phyloP scores from a whole-genome alignment of 2,113 vertebrate genomes.

The Carollia perspicillata region DNA sequence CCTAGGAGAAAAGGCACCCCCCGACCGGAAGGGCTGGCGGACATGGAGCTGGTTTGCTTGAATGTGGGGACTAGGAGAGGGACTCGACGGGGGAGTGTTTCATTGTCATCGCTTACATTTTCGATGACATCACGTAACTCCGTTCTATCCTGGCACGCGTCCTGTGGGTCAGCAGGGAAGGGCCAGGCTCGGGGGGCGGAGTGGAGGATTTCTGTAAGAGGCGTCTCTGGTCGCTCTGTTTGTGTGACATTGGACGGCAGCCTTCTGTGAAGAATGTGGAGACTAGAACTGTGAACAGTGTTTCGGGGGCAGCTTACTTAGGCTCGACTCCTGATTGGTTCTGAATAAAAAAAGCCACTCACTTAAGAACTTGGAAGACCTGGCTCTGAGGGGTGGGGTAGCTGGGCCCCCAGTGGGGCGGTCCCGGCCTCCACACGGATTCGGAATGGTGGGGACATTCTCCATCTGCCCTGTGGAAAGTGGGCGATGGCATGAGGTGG shows the following conservation, averaged over 20 bases:
- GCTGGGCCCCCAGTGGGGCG: neutral
- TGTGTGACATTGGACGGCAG: constrained; percentile 53
- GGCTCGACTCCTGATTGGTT: constrained; percentile 57
- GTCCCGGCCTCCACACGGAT: neutral
- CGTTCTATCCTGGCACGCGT: neutral
- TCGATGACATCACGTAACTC: neutral
- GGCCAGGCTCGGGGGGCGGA: neutral
- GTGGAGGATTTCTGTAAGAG: neutral
- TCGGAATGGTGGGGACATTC: neutral
- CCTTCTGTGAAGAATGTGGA: constrained; percentile 64
- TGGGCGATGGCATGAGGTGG: neutral
- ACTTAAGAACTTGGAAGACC: neutral
- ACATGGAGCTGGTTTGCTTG: neutral
- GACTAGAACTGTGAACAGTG: constrained; percentile 12
- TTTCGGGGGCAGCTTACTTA: constrained; percentile 44
- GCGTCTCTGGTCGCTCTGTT: neutral
- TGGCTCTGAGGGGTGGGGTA: neutral
- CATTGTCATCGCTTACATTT: neutral
- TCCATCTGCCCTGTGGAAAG: neutral
- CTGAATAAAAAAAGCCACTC: constrained; percentile 54
- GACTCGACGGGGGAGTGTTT: neutral
- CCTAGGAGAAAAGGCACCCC: neutral
- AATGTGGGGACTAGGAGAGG: neutral
- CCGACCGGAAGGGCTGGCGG: neutral
- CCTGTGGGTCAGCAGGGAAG: neutral